Evolutionary conservation across 2,888 invertebrate genomes (phyloP).

Genomic region (Spisula solida): DNA sequence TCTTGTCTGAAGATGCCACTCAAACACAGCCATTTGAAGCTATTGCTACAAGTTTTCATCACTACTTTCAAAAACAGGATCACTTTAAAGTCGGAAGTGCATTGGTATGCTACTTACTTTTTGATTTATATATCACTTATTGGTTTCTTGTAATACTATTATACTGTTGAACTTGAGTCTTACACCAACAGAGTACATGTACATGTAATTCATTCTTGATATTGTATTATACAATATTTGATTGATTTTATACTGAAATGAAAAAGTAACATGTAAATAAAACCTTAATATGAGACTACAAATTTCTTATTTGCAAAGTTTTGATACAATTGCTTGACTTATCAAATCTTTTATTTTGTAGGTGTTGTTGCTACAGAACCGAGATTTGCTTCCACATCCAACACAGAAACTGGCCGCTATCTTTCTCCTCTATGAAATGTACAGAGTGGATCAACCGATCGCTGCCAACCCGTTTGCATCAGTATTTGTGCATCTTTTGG

Average conservation of each 20-base stretch:
- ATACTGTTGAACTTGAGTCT: too few relatives aligned
- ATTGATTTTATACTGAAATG: too few relatives aligned
- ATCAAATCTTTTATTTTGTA: conserved; percentile 69
- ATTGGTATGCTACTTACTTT: conserved; percentile 79
- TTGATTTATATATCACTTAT: not conserved
- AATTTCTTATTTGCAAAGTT: not conserved
- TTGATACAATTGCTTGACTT: not conserved
- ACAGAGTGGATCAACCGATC: conserved; percentile 90
- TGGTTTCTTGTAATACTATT: too few relatives aligned
- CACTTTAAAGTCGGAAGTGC: conserved; percentile 91
- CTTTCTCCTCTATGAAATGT: conserved; percentile 92
- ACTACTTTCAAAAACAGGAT: conserved; percentile 92
- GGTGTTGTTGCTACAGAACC: conserved; percentile 91
- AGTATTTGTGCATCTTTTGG: conserved; percentile 91
- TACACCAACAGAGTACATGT: too few relatives aligned
- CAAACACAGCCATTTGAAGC: conserved; percentile 93
- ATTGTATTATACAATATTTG: too few relatives aligned
- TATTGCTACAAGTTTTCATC: conserved; percentile 93
- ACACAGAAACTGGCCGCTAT: conserved; percentile 92
- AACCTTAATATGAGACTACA: too few relatives aligned
- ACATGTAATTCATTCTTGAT: too few relatives aligned
- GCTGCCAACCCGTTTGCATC: conserved; percentile 92
- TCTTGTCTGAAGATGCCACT: conserved; percentile 92
- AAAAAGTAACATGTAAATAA: too few relatives aligned
- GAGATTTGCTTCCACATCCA: conserved; percentile 91